phyloP scores from a whole-genome alignment of 2,888 invertebrate genomes.

The Callyntrura guangdongensis region DNA sequence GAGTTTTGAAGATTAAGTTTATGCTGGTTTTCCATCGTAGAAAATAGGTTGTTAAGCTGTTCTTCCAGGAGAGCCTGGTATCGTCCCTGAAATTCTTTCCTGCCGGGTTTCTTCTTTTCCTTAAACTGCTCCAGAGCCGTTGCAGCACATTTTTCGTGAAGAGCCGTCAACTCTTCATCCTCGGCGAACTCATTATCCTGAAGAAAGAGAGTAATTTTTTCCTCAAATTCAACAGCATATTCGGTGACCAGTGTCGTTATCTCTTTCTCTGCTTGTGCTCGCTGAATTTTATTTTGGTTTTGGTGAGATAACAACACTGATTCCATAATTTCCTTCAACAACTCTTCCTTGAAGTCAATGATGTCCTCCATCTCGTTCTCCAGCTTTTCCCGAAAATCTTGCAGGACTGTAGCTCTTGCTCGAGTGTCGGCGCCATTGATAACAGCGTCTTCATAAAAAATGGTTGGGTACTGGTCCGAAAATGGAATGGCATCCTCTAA shows the following conservation, averaged over 20 bases:
- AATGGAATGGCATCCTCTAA: slow-evolving; percentile 17
- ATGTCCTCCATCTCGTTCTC: slow-evolving; percentile 30
- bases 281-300: slow-evolving; percentile 18
- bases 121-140: background rate
- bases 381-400: slow-evolving; percentile 43
- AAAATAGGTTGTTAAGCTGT: background rate
- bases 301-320: background rate
- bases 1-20: slow-evolving; percentile 17
- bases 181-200: slow-evolving; percentile 13
- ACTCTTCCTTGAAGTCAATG: background rate
- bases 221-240: background rate
- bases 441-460: slow-evolving; percentile 49
- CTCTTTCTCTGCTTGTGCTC: slow-evolving; percentile 25
- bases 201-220: background rate
- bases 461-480: background rate
- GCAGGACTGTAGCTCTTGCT: background rate
- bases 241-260: background rate
- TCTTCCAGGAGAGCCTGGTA: slow-evolving; percentile 5
- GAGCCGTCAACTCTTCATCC: background rate
- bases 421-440: background rate
- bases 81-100: slow-evolving; percentile 20
- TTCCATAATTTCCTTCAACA: background rate
- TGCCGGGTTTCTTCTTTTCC: slow-evolving; percentile 43
- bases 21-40: background rate
- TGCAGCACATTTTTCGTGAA: background rate